Evolutionary conservation across 2,113 vertebrate species (phyloP), one percentile per base, ranked within the genome.

Genomic region (Ptilonorhynchus violaceus): DNA sequence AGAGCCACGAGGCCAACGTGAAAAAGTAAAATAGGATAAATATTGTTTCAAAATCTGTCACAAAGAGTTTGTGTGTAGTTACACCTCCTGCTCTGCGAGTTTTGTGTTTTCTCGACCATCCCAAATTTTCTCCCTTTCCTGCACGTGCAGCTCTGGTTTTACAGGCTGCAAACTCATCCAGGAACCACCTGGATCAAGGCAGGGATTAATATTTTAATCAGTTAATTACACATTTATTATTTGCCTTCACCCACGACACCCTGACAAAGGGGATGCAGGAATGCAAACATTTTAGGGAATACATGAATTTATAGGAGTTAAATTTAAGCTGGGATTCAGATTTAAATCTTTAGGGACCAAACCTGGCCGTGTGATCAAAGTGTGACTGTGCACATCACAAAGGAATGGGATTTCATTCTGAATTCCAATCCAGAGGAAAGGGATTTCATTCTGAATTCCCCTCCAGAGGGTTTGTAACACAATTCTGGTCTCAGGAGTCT

Each of bases 361-460:
- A 52, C 0, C 7, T 2, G 15, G 25, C 62, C 31, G 22, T 2
- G 5, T 18, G 27, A 39, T 3, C n/a, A 27, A 15, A 39, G 22
- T 0, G 23, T 1, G 60, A 6, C 10, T 25, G 9, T 33, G 21
- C 27, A 39, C 13, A 5, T 16, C 37, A 33, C 37, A 58, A 37
- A 46, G 41, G 12, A n/a, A 22, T 1, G 10, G 42, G 28, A 56
- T 55, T 75, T 35, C 13, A 7, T 12, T 31, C 41, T 23, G 9
- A n/a, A 20, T n/a, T 17, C 22, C 17, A 8, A 7, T 30, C 24
- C 35, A 39, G 16, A 60, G 35, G 5, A 60, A 47, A 14, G 16
- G 47, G 47, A 22, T 50, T 67, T 49, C 6, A 14, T 9, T 16
- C 31, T 37, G 6, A 53, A 80, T 28, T 6, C 50, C n/a, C 13